Evolutionary conservation across 2,888 invertebrate species (phyloP).

Genomic region (Asteroscopus sphinx): DNA sequence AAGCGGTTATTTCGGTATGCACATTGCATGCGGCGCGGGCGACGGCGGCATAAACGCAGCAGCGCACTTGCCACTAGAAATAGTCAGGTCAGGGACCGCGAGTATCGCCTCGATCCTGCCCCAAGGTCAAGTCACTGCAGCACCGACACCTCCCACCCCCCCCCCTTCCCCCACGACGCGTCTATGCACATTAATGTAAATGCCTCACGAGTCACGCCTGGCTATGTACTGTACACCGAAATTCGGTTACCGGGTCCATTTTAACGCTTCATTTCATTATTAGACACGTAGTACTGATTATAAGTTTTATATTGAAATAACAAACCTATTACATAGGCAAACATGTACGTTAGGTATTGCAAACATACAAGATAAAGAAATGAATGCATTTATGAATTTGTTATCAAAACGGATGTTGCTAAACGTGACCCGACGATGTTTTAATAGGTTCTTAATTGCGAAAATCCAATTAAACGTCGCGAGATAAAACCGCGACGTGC

Average conservation of each 20-base stretch:
- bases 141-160: slow-evolving; percentile 66
- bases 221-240: slow-evolving; percentile 52
- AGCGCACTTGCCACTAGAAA: slow-evolving; percentile 89
- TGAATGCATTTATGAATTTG: slow-evolving; percentile 48
- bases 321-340: neutral
- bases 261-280: slow-evolving; percentile 46
- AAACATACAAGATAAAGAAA: slow-evolving; percentile 54
- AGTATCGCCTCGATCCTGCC: slow-evolving; percentile 87
- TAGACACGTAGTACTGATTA: slow-evolving; percentile 21
- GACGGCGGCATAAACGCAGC: slow-evolving; percentile 68
- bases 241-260: slow-evolving; percentile 57
- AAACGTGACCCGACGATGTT: slow-evolving; percentile 80
- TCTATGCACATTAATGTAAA: slow-evolving; percentile 70
- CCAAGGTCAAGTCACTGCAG: slow-evolving; percentile 88
- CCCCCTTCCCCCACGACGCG: slow-evolving; percentile 56
- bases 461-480: slow-evolving; percentile 80
- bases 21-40: slow-evolving; percentile 83
- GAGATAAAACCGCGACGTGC: slow-evolving; percentile 81
- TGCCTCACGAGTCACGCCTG: slow-evolving; percentile 72
- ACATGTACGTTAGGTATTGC: slow-evolving; percentile 46
- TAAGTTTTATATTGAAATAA: neutral
- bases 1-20: slow-evolving; percentile 89
- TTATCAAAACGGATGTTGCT: slow-evolving; percentile 78
- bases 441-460: slow-evolving; percentile 89
- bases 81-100: slow-evolving; percentile 90